Conservation (phyloP, 2,797 vertebrate genomes). For the Champsocephalus gunnari region DNA sequence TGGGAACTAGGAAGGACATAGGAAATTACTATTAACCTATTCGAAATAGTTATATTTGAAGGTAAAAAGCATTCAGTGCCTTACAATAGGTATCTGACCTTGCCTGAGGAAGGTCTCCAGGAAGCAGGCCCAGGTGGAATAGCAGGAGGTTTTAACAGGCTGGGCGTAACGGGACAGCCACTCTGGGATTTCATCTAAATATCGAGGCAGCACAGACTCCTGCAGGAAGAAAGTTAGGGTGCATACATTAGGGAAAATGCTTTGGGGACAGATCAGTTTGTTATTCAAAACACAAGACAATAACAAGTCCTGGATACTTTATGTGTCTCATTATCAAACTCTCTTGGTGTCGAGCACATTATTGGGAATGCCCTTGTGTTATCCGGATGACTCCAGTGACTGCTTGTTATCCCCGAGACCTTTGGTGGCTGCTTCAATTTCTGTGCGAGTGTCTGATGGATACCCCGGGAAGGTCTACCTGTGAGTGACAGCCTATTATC, state of each 20-base stretch:
- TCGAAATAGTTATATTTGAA: constrained; percentile 44
- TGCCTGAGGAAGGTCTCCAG: constrained; percentile 91
- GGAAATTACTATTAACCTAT: constrained; percentile 38
- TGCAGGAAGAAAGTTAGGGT: constrained; percentile 68
- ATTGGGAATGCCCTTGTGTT: constrained; percentile 59
- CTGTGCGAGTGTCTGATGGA: constrained; percentile 72
- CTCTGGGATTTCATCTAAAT: constrained; percentile 91
- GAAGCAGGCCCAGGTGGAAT: constrained; percentile 92
- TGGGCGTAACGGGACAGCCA: constrained; percentile 89
- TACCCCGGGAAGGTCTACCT: constrained; percentile 60
- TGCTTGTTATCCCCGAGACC: constrained; percentile 75
- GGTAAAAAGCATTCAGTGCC: constrained; percentile 49
- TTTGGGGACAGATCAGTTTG: constrained; percentile 29
- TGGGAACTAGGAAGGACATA: constrained; percentile 28
- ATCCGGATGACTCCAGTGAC: constrained; percentile 70
- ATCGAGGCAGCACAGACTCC: constrained; percentile 89
- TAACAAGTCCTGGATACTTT: constrained; percentile 35
- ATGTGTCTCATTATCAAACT: constrained; percentile 48
- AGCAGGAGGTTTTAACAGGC: constrained; percentile 89
- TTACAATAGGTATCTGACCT: constrained; percentile 82
- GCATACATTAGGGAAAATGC: constrained; percentile 32
- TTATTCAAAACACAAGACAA: constrained; percentile 37
- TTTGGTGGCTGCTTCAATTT: constrained; percentile 76
- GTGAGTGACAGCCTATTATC: constrained; percentile 86
- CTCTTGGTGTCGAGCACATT: constrained; percentile 46